phyloP scores from a whole-genome alignment of 1,140 invertebrate species.

The Drosophila punjabiensis region DNA sequence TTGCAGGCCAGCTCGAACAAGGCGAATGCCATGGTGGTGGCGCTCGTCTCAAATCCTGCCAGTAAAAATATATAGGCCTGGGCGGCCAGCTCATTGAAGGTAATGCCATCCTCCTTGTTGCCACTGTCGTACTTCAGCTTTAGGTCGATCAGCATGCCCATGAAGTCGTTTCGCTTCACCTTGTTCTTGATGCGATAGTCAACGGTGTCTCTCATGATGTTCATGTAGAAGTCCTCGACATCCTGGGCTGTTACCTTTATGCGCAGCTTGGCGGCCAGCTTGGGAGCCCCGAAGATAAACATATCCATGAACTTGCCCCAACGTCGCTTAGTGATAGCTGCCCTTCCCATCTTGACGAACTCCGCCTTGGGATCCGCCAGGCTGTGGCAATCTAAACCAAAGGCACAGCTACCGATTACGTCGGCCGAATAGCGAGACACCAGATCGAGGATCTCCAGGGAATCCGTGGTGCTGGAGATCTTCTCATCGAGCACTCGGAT shows the following conservation, averaged over 20 bases:
- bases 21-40: constrained; percentile 86
- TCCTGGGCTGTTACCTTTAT: constrained; percentile 69
- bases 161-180: constrained; percentile 67
- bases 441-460: constrained; percentile 60
- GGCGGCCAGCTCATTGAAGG: constrained; percentile 73
- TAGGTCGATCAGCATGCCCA: constrained; percentile 87
- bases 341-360: constrained; percentile 82
- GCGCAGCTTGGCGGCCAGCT: constrained; percentile 32
- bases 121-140: constrained; percentile 63
- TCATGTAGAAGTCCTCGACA: constrained; percentile 85
- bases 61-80: constrained; percentile 86
- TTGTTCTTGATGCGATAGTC: constrained; percentile 60
- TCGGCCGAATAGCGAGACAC: constrained; percentile 74
- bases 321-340: constrained; percentile 24
- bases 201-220: constrained; percentile 62
- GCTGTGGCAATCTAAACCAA: constrained; percentile 88
- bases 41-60: constrained; percentile 88
- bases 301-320: constrained; percentile 25
- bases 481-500: constrained; percentile 24
- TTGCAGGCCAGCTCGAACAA: constrained; percentile 86
- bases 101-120: constrained; percentile 32
- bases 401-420: constrained; percentile 87
- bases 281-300: constrained; percentile 47
- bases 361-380: constrained; percentile 85
- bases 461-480: neutral